A percentile compares a stretch with the other conserved stretches of the same genome.
These are phyloP conservation scores for Gobionotothen gibberifrons DNA, from an alignment of 2,797 vertebrate genomes.

Conservation along the genomic window DNA sequence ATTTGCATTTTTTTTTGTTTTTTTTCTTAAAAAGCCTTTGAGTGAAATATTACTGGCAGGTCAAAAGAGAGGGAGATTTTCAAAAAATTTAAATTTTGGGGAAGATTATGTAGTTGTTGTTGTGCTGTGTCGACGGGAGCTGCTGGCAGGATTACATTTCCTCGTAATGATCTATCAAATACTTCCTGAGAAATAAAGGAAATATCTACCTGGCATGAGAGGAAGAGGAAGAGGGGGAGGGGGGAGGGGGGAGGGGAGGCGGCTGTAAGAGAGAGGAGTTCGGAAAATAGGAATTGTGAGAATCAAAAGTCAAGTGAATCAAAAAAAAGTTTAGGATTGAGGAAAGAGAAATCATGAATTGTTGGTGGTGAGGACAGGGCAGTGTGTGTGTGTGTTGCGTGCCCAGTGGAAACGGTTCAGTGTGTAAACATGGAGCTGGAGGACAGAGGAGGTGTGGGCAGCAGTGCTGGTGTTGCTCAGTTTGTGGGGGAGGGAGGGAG, in stretches of 20 bases:
- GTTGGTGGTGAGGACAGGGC: conserved; percentile 9
- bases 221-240: not conserved
- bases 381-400: conserved; percentile 31
- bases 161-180: conserved; percentile 72
- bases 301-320: not conserved
- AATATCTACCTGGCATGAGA: conserved; percentile 71
- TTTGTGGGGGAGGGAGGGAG: conserved; percentile 28
- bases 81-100: conserved; percentile 3
- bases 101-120: conserved; percentile 1
- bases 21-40: conserved; percentile 7
- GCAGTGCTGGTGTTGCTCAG: conserved; percentile 70
- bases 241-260: not conserved
- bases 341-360: conserved; percentile 5
- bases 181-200: conserved; percentile 83
- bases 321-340: not conserved
- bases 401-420: conserved; percentile 26
- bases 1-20: conserved; percentile 3
- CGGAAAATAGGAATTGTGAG: not conserved
- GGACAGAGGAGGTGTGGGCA: conserved; percentile 65
- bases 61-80: not conserved
- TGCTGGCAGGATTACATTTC: conserved; percentile 74
- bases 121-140: conserved; percentile 60
- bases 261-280: not conserved
- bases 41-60: conserved; percentile 60
- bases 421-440: conserved; percentile 65